Percentiles rank a stretch among this genome's conserved stretches.
Conservation (phyloP, 2,888 invertebrate genomes). For the Zeuzera pyrina region DNA sequence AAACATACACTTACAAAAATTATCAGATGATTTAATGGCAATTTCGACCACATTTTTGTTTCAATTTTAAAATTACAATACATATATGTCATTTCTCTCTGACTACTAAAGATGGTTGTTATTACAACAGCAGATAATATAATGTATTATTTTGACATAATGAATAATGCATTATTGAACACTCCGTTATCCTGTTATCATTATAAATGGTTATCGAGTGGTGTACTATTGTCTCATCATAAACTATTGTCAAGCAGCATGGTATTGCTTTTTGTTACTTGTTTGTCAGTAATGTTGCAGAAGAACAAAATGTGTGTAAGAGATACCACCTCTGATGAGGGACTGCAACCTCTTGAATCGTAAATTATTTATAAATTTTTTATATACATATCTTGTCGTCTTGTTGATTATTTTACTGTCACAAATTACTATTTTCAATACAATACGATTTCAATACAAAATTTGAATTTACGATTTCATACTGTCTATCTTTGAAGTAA, state of each 20-base stretch:
- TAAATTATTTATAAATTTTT: background rate
- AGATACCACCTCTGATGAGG: too few relatives aligned
- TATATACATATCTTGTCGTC: background rate
- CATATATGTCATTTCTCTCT: background rate
- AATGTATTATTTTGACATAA: too few relatives aligned
- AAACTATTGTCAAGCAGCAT: background rate
- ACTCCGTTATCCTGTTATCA: background rate
- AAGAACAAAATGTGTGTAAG: background rate
- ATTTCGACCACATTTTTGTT: too few relatives aligned
- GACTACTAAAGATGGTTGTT: too few relatives aligned
- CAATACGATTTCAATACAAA: too few relatives aligned
- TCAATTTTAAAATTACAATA: background rate
- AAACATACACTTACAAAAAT: too few relatives aligned
- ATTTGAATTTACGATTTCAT: too few relatives aligned
- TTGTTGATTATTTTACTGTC: background rate
- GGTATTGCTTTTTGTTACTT: background rate
- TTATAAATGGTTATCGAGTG: background rate
- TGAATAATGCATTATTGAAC: too few relatives aligned
- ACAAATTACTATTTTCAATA: background rate
- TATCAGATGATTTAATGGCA: too few relatives aligned
- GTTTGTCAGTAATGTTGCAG: background rate
- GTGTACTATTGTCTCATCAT: background rate
- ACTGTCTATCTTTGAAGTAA: too few relatives aligned
- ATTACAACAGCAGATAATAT: too few relatives aligned
- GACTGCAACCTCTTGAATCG: background rate